Percentiles rank a stretch among this genome's conserved stretches.
phyloP scores from a whole-genome alignment of 92 coral and sea anemone species.

The Epizoanthus ramosus region DNA sequence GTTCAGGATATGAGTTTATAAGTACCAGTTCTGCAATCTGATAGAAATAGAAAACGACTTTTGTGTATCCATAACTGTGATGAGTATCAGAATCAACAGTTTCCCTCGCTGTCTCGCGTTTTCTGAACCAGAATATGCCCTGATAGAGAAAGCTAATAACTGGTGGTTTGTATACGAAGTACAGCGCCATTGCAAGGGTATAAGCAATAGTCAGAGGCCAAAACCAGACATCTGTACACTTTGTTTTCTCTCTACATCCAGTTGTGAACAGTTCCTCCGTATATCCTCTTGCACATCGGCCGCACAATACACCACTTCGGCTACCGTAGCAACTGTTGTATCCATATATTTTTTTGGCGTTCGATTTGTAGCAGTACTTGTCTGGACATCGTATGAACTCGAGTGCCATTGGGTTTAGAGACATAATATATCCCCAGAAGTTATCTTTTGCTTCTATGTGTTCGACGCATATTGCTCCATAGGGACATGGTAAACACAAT shows the following conservation, averaged over 20 bases:
- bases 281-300: slow-evolving; percentile 44
- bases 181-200: slow-evolving; percentile 17
- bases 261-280: slow-evolving; percentile 49
- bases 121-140: background rate
- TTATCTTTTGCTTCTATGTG: slow-evolving; percentile 42
- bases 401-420: background rate
- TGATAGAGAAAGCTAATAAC: slow-evolving; percentile 1
- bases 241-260: slow-evolving; percentile 20
- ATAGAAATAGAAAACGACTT: background rate
- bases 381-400: slow-evolving; percentile 44
- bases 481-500: slow-evolving; percentile 57
- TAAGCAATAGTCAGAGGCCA: slow-evolving; percentile 23
- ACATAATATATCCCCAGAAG: slow-evolving; percentile 37
- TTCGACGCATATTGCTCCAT: too few relatives aligned
- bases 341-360: background rate
- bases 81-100: too few relatives aligned
- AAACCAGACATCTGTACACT: slow-evolving; percentile 49
- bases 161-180: slow-evolving; percentile 44
- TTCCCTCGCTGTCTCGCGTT: background rate
- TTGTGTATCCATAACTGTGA: too few relatives aligned
- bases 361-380: slow-evolving; percentile 8
- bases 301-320: slow-evolving; percentile 56
- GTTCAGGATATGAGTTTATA: too few relatives aligned
- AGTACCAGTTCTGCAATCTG: slow-evolving; percentile 48
- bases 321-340: slow-evolving; percentile 52